These are phyloP conservation scores for Pollenia amentaria DNA, from an alignment of 2,888 invertebrate genomes.

Conservation along the genomic window DNA sequence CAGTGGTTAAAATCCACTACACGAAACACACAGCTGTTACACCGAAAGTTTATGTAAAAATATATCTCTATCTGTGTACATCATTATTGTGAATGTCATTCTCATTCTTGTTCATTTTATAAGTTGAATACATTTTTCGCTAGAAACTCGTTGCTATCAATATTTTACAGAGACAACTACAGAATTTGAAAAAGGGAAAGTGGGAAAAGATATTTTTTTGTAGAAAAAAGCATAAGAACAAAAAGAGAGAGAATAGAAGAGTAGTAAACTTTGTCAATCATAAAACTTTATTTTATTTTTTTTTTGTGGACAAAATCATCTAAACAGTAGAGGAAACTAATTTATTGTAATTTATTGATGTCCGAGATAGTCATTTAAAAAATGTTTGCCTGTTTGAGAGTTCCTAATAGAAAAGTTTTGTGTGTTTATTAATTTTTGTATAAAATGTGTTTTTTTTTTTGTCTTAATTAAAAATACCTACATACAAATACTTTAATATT, in stretches of 20 bases:
- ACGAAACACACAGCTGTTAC: slow-evolving; percentile 15
- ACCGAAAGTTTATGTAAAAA: neutral
- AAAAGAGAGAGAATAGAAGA: neutral
- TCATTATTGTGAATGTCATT: slow-evolving; percentile 22
- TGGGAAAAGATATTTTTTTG: neutral
- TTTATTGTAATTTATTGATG: slow-evolving; percentile 52
- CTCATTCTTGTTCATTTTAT: slow-evolving; percentile 6
- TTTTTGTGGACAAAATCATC: slow-evolving; percentile 26
- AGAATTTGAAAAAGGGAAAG: neutral
- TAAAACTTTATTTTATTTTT: no score
- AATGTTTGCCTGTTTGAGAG: no score
- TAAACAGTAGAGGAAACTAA: slow-evolving; percentile 10
- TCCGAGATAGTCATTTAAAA: slow-evolving; percentile 17
- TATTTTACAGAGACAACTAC: neutral
- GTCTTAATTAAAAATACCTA: slow-evolving; percentile 48
- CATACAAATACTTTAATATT: slow-evolving; percentile 46
- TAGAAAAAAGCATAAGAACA: neutral
- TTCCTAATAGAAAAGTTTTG: neutral
- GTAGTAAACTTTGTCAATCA: slow-evolving; percentile 8
- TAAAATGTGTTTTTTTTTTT: slow-evolving; percentile 4
- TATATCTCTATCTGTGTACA: slow-evolving; percentile 21
- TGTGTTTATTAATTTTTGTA: neutral
- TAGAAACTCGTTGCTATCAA: slow-evolving; percentile 42
- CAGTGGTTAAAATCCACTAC: neutral
- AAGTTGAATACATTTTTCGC: slow-evolving; percentile 41